Percentiles rank a stretch among this genome's conserved stretches.
These are phyloP conservation scores for Typhlomys cinereus DNA, from an alignment of 2,113 vertebrate genomes.

Conservation along the genomic window DNA sequence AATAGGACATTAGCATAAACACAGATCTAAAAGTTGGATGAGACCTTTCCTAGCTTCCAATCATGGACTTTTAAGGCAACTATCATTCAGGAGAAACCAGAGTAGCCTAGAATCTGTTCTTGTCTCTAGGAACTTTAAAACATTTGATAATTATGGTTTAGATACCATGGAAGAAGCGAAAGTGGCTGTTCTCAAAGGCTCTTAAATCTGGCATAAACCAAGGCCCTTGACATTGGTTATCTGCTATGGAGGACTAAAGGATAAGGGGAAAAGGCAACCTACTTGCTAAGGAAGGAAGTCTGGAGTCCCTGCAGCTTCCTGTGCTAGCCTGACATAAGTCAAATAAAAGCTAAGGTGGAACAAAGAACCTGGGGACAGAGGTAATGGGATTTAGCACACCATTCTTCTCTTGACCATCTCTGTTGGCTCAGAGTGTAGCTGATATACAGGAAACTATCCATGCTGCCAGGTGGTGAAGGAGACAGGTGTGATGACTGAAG, in stretches of 20 bases:
- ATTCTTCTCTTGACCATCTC: not conserved
- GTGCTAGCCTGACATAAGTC: not conserved
- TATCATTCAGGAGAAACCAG: not conserved
- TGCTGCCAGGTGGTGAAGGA: not conserved
- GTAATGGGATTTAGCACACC: not conserved
- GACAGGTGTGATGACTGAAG: not conserved
- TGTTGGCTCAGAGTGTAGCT: not conserved
- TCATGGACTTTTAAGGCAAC: not conserved
- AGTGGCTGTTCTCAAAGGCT: not conserved
- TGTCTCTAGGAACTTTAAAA: slow-evolving; percentile 14
- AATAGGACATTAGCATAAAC: not conserved
- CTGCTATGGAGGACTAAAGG: not conserved
- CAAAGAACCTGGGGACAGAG: not conserved
- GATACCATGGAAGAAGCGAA: slow-evolving; percentile 22
- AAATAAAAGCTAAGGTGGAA: not conserved
- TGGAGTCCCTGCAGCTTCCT: not conserved
- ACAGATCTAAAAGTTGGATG: not conserved
- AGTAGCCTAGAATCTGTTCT: not conserved
- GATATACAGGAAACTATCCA: not conserved
- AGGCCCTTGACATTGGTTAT: not conserved
- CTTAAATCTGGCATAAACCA: not conserved
- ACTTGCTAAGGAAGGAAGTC: not conserved
- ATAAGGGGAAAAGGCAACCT: not conserved
- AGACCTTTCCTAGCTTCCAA: not conserved
- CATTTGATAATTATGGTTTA: not conserved